phyloP scores from a whole-genome alignment of 2,797 vertebrate genomes.

The Tamandua tetradactyla region DNA sequence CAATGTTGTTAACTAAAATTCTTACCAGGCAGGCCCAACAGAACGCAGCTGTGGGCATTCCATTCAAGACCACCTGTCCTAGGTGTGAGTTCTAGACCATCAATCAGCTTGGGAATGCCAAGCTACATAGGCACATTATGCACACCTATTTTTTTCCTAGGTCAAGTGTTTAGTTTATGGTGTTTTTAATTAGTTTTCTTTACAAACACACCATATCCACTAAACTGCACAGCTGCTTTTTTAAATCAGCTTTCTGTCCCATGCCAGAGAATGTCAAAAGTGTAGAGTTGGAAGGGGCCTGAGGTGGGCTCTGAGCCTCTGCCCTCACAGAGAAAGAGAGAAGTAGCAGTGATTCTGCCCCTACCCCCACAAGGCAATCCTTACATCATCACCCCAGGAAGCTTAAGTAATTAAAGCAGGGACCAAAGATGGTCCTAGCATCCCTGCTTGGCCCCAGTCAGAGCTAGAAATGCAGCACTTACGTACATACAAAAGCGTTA shows the following conservation, averaged over 20 bases:
- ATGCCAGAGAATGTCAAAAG: background rate
- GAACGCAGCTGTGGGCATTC: fast-evolving
- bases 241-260: background rate
- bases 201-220: too few relatives aligned
- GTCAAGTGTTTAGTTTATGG: too few relatives aligned
- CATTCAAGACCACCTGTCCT: background rate
- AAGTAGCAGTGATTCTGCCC: fast-evolving
- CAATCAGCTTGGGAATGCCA: background rate
- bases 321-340: background rate
- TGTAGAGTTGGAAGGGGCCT: background rate
- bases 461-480: background rate
- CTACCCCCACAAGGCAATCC: background rate
- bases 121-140: background rate
- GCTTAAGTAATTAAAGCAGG: background rate
- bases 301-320: background rate
- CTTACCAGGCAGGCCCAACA: background rate
- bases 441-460: background rate
- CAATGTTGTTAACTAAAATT: background rate
- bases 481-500: background rate
- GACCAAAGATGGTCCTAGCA: background rate
- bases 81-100: background rate
- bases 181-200: too few relatives aligned
- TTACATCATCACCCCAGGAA: background rate
- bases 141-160: background rate
- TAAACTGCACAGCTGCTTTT: background rate